phyloP scores from a whole-genome alignment of 2,888 invertebrate genomes.

The Cephus pygmeus region DNA sequence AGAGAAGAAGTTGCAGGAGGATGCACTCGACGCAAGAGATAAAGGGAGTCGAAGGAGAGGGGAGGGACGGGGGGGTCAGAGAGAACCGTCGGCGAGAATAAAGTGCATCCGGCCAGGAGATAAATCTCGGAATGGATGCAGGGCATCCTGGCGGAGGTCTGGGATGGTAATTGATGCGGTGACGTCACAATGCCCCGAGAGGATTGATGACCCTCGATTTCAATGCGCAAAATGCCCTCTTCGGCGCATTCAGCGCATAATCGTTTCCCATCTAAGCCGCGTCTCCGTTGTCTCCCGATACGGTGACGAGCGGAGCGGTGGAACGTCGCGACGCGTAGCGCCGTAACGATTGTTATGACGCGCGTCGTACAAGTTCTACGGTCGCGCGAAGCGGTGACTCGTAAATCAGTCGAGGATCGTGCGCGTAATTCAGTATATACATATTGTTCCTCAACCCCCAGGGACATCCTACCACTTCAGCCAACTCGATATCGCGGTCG shows the following conservation, averaged over 20 bases:
- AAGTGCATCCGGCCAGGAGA: slow-evolving; percentile 6
- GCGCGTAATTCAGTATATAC: background rate
- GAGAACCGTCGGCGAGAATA: background rate
- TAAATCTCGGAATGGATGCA: slow-evolving; percentile 7
- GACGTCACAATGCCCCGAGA: slow-evolving; percentile 17
- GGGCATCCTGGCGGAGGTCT: slow-evolving; percentile 4
- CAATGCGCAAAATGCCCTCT: slow-evolving; percentile 40
- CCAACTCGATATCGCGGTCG: slow-evolving; percentile 12
- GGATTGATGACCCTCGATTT: slow-evolving; percentile 41
- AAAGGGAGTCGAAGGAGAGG: background rate
- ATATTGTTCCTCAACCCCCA: background rate
- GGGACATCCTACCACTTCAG: background rate
- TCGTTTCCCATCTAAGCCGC: slow-evolving; percentile 33
- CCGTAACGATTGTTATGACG: background rate
- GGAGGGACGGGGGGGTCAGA: background rate
- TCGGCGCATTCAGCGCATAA: slow-evolving; percentile 28
- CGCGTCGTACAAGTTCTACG: background rate
- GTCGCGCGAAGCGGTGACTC: background rate
- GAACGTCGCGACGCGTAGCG: background rate
- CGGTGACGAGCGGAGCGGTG: background rate
- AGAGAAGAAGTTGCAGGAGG: background rate
- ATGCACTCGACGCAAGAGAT: background rate
- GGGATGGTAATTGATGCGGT: background rate
- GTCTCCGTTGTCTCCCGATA: background rate
- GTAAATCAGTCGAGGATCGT: background rate